Evolutionary conservation across 2,888 invertebrate genomes (phyloP).

Genomic region (Cheilosia scutellata): DNA sequence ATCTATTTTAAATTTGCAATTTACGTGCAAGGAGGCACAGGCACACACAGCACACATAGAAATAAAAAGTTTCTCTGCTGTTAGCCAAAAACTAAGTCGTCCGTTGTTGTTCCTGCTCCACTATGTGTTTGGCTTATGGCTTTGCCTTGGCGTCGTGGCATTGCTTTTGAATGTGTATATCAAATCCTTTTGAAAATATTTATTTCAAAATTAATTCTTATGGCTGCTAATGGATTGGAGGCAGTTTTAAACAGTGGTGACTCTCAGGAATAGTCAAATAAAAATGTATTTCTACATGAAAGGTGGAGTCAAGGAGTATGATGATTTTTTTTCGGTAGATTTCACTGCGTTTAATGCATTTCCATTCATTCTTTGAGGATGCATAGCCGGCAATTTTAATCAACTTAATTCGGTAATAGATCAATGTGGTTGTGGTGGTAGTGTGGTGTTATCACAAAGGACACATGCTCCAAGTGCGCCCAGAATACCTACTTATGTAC

Average conservation of each 20-base stretch:
- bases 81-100: conserved; percentile 71
- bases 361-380: too few species aligned
- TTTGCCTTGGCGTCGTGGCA: conserved; percentile 40
- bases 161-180: conserved; percentile 52
- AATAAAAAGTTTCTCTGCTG: conserved; percentile 64
- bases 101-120: conserved; percentile 36
- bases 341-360: too few species aligned
- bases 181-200: conserved; percentile 63
- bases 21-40: conserved; percentile 77
- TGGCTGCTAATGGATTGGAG: conserved; percentile 66
- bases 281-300: background rate
- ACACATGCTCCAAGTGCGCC: too few species aligned
- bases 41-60: conserved; percentile 7
- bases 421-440: too few species aligned
- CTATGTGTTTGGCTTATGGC: background rate
- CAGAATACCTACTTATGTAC: too few species aligned
- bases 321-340: too few species aligned
- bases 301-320: too few species aligned
- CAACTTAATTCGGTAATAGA: too few species aligned
- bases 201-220: conserved; percentile 65
- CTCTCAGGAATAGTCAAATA: background rate
- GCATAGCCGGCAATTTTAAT: too few species aligned
- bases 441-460: too few species aligned
- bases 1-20: conserved; percentile 79
- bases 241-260: conserved; percentile 41